These are phyloP conservation scores for Mystacornis crossleyi DNA, from an alignment of 2,113 vertebrate genomes.

Conservation along the genomic window DNA sequence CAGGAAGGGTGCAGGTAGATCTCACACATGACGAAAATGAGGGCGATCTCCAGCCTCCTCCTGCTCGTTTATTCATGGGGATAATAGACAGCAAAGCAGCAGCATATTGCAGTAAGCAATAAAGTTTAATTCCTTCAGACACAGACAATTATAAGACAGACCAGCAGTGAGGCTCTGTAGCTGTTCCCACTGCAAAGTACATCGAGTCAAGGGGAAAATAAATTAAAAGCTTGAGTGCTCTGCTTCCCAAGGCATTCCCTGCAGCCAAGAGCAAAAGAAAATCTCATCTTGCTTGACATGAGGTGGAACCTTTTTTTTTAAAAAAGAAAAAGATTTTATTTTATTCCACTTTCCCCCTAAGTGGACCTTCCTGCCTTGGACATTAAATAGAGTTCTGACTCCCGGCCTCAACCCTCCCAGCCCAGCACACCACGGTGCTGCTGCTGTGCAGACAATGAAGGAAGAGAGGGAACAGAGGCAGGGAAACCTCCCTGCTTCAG, in stretches of 20 bases:
- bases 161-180: background rate
- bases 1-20: background rate
- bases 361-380: background rate
- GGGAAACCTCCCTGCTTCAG: background rate
- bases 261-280: background rate
- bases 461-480: background rate
- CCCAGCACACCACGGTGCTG: background rate
- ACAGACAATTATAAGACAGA: background rate
- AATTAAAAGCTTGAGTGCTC: slow-evolving; percentile 5
- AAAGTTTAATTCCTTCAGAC: background rate
- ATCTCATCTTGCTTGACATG: background rate
- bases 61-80: background rate
- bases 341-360: background rate
- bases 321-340: rapidly evolving
- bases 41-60: background rate
- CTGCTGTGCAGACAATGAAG: background rate
- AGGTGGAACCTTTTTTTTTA: background rate
- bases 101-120: background rate
- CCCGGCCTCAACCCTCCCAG: background rate
- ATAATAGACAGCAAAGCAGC: background rate
- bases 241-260: background rate
- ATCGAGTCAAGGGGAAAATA: background rate
- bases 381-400: background rate
- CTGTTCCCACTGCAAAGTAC: background rate
- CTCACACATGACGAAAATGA: background rate